A percentile compares a stretch with the other conserved stretches of the same genome.
phyloP scores from a whole-genome alignment of 2,888 invertebrate genomes.

The Celastrina argiolus region DNA sequence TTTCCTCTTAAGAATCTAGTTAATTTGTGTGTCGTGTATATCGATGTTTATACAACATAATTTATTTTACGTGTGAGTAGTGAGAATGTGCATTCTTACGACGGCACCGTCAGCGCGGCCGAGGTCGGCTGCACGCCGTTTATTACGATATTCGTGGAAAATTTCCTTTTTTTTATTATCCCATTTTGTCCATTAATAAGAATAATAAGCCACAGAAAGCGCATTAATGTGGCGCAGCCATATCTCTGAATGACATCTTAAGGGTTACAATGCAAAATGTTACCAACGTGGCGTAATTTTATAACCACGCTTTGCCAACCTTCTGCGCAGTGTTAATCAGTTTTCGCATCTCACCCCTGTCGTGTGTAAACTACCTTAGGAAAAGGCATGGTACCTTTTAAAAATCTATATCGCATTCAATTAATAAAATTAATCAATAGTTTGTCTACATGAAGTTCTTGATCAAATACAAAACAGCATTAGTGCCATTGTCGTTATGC shows the following conservation, averaged over 20 bases:
- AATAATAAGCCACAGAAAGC: background rate
- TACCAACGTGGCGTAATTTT: no score
- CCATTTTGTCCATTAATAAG: background rate
- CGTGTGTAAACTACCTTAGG: no score
- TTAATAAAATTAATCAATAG: background rate
- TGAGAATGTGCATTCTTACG: background rate
- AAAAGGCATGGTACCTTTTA: no score
- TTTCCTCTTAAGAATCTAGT: background rate
- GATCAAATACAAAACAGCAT: background rate
- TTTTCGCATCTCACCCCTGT: no score
- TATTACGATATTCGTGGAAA: constrained; percentile 10
- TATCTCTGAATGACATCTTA: background rate
- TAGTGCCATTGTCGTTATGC: background rate
- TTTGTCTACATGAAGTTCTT: background rate
- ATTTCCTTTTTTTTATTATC: background rate
- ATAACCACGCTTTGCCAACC: no score
- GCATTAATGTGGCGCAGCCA: background rate
- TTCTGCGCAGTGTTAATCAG: no score
- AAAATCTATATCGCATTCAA: background rate
- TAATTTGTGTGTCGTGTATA: background rate
- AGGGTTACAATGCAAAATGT: background rate
- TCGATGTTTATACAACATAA: constrained; percentile 28
- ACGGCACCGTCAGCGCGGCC: background rate
- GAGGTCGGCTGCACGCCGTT: background rate
- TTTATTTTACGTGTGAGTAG: constrained; percentile 21